Evolutionary conservation across 2,113 vertebrate genomes (phyloP).

Genomic region (Cavia aperea): DNA sequence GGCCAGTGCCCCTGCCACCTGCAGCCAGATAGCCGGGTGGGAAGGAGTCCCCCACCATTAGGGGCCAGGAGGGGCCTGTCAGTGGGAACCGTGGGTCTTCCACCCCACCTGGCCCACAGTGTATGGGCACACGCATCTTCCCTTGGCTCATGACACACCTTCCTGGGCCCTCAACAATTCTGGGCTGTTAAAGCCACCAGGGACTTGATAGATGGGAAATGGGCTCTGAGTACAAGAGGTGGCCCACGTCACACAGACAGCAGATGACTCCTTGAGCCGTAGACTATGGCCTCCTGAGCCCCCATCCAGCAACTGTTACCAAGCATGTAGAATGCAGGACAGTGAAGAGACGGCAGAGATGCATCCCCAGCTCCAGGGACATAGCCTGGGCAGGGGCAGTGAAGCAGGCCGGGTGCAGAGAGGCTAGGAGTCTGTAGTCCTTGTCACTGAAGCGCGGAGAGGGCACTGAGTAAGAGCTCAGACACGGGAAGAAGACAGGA

Average conservation of each 20-base stretch:
- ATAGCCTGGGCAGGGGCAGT: neutral
- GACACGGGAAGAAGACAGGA: neutral
- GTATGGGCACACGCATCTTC: neutral
- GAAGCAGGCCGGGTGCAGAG: neutral
- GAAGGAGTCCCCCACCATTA: neutral
- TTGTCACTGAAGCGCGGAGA: neutral
- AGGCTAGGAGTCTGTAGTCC: neutral
- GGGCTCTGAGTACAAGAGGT: neutral
- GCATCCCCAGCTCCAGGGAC: neutral
- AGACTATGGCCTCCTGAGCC: neutral
- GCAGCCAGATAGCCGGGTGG: neutral
- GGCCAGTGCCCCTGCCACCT: constrained; percentile 92
- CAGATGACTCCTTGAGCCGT: neutral
- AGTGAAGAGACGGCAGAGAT: neutral
- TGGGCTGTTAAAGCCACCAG: neutral
- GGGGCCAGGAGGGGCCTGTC: neutral
- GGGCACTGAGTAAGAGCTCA: no score
- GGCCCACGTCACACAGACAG: neutral
- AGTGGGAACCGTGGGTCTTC: neutral
- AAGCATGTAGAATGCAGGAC: neutral
- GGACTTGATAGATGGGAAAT: neutral
- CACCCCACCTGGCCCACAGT: neutral
- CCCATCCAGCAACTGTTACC: neutral
- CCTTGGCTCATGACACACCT: neutral
- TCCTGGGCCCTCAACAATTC: neutral